These are phyloP conservation scores for Gambusia affinis DNA, from an alignment of 2,113 vertebrate genomes.

Conservation along the genomic window DNA sequence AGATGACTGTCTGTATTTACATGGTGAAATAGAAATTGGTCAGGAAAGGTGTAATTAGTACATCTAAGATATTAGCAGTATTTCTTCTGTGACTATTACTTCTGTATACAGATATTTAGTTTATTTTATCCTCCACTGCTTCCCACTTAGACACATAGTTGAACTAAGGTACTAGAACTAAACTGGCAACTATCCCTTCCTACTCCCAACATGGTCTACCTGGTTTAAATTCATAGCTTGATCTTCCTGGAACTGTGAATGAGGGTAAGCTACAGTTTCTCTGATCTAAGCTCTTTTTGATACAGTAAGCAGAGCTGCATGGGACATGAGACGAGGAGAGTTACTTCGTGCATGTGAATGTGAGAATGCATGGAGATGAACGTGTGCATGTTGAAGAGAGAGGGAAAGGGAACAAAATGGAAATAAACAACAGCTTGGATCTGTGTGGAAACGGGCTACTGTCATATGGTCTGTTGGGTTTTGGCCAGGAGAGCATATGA, in stretches of 20 bases:
- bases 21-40: not conserved
- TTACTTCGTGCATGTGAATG: not conserved
- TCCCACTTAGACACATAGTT: not conserved
- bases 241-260: conserved; percentile 62
- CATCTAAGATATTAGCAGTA: not conserved
- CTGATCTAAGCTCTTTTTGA: conserved; percentile 72
- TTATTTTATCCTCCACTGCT: not conserved
- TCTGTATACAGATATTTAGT: too few species aligned
- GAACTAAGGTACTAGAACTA: conserved; percentile 23
- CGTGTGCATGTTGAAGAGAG: conserved; percentile 10
- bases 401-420: not conserved
- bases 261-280: conserved; percentile 66
- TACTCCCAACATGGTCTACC: conserved; percentile 32
- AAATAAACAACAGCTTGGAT: not conserved
- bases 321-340: conserved; percentile 44
- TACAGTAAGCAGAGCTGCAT: conserved; percentile 56
- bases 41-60: not conserved
- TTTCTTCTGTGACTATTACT: not conserved
- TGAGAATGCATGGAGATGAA: not conserved
- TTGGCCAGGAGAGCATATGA: not conserved
- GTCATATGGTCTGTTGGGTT: conserved; percentile 11
- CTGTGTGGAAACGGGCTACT: conserved; percentile 26
- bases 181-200: conserved; percentile 34
- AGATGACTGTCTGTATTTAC: too few species aligned
- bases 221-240: conserved; percentile 55